Base-by-base conservation (phyloP, 2,888 invertebrate species). In the Hirtodrosophila alboralis region DNA sequence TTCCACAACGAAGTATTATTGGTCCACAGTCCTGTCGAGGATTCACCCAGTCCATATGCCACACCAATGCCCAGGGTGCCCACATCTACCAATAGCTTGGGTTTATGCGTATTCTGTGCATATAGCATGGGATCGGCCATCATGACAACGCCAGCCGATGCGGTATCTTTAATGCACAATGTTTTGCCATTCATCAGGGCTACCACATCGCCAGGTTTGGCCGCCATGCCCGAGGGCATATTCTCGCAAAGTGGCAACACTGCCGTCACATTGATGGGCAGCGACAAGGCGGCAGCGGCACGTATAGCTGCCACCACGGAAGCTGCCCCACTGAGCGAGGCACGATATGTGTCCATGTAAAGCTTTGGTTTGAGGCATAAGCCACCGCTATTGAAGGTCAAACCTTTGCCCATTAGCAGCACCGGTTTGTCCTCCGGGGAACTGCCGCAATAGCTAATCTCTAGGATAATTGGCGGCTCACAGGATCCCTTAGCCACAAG, bases 41-140 rank as follows among this genome's bases (percentile, higher is more conserved):
- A 91, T 7, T 90, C 89, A 0, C 93, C 93, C 44, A 93, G 76
- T 0, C 92, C 92, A 12, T 91, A 90, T 36, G 84, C 85, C 16
- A 93, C 91, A 1, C 93, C 93, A 4, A 14, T 58, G 4, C 78
- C 79, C 38, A 87, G 80, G 1, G 93, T 92, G 0, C 93, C 93
- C 69, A 93, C 88, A 69, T 93, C 93, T 8, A 94, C 72, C 12
- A 93, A 89, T 1, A 92, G 78, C 16, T 89, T 89, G 0, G 93
- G 92, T 31, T 92, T 92, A 56, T 91, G 91, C 88, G 61, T 92
- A 89, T 93, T 92, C 67, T 95, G 93, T 1, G 95, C 95, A 89
- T 96, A 95, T 16, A 94, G 92, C 36, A 97, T 90, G 13, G 96
- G 95, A 90, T 97, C 97, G 1, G 96, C 96, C 66, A 96, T 90